Base-by-base conservation (phyloP, 1,140 invertebrate genomes). In the Ruditapes philippinarum region DNA sequence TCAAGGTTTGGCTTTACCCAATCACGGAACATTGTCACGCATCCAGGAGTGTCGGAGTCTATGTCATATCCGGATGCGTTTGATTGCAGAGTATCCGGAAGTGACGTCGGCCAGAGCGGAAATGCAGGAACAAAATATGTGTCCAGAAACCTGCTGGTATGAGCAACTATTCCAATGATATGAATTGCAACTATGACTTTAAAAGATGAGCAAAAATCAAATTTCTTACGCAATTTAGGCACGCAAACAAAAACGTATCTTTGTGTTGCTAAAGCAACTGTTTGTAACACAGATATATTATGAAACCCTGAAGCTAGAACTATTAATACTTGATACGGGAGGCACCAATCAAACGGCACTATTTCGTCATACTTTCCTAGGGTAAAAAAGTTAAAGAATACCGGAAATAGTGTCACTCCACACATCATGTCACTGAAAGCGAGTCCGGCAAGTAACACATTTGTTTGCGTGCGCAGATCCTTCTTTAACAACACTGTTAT, bases 341-440 rank as follows among this genome's bases (percentile, higher is more conserved):
- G 57, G n/a, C 57, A 62, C 57, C 57, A 62, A 28, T 62, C n/a
- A 25, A 28, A 62, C 19, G 57, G 57, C 25, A 62, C 57, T 28
- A 62, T 11, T 5, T 62, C 57, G 3, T 28, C 57, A 28, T 62
- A 62, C 7, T 62, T 62, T 9, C 57, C 19, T 28, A 62, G 28
- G 1, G 57, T 62, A 62, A 62, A 62, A 14, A 62, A 62, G 9
- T 62, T 62, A n/a, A 28, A 25, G 28, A 62, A 62, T 7, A 62
- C 57, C 3, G 57, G 57, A 28, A 62, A 4, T 28, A 62, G 57
- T 14, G 57, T 11, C 28, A 62, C 14, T 28, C 57, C 57, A 28
- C 57, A 62, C 57, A 62, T 62, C 57, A 62, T 62, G 57, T 62
- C 57, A 28, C 57, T 62, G 25, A 62, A 62, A 2, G 57, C 57